These are phyloP conservation scores for Chloroceryle amazona DNA, from an alignment of 2,797 vertebrate species.

Conservation along the genomic window DNA sequence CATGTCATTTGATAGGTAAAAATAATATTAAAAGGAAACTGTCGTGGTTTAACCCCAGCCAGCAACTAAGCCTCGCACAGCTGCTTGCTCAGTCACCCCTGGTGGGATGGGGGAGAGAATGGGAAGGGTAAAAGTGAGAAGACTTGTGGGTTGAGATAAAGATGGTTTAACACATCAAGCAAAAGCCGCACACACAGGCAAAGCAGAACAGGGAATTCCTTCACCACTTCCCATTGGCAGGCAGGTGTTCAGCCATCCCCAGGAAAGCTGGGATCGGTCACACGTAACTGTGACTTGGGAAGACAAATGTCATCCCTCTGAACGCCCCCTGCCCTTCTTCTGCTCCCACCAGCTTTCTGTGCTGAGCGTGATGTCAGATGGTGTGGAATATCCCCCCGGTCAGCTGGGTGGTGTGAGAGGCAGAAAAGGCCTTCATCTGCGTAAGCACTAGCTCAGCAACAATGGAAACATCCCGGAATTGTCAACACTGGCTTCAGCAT, in stretches of 20 bases:
- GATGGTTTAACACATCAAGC: neutral
- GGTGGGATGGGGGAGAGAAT: neutral
- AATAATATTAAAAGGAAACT: constrained; percentile 25
- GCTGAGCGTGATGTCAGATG: neutral
- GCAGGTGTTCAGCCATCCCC: neutral
- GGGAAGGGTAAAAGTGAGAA: neutral
- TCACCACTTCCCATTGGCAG: neutral
- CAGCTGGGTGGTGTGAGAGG: neutral
- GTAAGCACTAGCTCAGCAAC: neutral
- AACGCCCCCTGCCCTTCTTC: neutral
- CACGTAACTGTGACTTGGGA: neutral
- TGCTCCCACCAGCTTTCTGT: neutral
- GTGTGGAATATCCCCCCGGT: neutral
- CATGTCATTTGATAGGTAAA: constrained; percentile 33
- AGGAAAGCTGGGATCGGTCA: neutral
- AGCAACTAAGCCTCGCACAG: neutral
- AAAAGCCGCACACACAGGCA: neutral
- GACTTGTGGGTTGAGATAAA: neutral
- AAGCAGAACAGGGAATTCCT: neutral
- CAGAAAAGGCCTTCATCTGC: neutral
- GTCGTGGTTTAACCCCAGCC: neutral
- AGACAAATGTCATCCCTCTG: neutral
- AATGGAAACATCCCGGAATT: too few species aligned
- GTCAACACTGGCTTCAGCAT: neutral
- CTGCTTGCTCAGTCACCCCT: neutral